Conservation (phyloP, 2,888 invertebrate species). For the Cyrtodaria siliqua region DNA sequence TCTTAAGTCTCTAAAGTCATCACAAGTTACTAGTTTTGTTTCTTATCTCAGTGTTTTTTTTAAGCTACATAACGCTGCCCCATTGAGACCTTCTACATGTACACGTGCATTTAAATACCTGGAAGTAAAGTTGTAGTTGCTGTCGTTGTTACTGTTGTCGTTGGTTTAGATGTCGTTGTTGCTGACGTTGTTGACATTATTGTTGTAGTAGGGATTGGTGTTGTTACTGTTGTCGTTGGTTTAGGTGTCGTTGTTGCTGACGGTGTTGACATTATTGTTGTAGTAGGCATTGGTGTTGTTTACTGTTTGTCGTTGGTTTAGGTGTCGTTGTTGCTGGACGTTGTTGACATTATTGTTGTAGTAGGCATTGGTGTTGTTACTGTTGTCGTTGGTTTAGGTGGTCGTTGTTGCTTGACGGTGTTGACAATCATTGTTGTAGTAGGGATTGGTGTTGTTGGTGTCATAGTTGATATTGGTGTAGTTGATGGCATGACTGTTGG, state of each 20-base stretch:
- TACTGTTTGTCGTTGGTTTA: constrained; percentile 1
- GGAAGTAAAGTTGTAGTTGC: too few species aligned
- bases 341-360: constrained; percentile 4
- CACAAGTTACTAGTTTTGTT: too few species aligned
- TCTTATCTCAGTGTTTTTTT: too few species aligned
- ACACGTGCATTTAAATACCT: too few species aligned
- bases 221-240: background rate
- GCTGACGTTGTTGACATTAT: background rate
- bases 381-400: too few species aligned
- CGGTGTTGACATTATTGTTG: background rate
- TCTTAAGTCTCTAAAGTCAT: too few species aligned
- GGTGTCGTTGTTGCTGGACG: background rate
- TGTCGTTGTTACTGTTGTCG: constrained; percentile 8
- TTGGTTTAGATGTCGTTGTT: constrained; percentile 13
- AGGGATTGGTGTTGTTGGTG: background rate
- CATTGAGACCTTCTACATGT: too few species aligned
- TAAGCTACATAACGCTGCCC: too few species aligned
- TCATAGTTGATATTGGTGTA: constrained; percentile 1
- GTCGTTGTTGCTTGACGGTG: too few species aligned
- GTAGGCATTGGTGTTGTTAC: background rate
- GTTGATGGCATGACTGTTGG: constrained; percentile 2
- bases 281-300: background rate
- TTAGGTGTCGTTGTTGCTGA: constrained; percentile 6
- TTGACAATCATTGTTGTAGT: constrained; percentile 5
- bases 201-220: background rate